Percentiles rank a stretch among this genome's conserved stretches.
phyloP scores from a whole-genome alignment of 2,888 invertebrate species.

The Tipula lateralis region DNA sequence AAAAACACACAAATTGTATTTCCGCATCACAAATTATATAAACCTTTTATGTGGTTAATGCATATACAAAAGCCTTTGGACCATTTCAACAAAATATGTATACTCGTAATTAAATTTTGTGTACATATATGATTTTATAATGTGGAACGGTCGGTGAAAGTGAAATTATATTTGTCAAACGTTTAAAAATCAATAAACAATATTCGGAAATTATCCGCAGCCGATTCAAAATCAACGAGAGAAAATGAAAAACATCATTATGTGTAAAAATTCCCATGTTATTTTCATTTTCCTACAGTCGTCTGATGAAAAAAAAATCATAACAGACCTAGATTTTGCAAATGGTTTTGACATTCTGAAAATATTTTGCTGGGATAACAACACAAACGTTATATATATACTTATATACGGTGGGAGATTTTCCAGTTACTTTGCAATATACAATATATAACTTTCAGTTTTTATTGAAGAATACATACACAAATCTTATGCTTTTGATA shows the following conservation, averaged over 20 bases:
- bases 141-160: neutral
- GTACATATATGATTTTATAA: too few species aligned
- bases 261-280: neutral
- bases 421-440: neutral
- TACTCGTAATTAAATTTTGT: neutral
- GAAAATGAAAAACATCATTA: neutral
- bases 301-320: neutral
- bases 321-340: neutral
- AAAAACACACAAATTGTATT: neutral
- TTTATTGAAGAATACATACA: neutral
- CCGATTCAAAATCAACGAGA: neutral
- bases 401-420: neutral
- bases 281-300: neutral
- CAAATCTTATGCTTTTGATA: neutral
- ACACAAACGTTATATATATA: neutral
- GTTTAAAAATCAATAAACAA: neutral
- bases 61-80: neutral
- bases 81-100: neutral
- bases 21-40: neutral
- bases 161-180: neutral
- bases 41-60: neutral
- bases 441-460: neutral
- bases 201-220: neutral
- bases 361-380: neutral
- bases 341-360: neutral